Conservation (phyloP, 2,797 vertebrate genomes). For the Semotilus atromaculatus region DNA sequence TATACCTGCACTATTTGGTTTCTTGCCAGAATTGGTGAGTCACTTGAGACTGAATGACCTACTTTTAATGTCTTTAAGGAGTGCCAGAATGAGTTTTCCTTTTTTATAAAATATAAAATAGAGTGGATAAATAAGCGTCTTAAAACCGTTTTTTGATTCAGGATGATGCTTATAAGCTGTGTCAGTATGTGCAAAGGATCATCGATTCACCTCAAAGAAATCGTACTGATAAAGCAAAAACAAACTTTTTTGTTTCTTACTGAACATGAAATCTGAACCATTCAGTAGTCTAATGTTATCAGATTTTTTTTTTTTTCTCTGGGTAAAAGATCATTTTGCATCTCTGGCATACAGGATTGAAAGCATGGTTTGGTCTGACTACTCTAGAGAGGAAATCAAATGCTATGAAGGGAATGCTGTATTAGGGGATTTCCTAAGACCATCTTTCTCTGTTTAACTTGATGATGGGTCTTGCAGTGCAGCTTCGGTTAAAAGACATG, state of each 20-base stretch:
- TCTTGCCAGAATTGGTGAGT: conserved; percentile 79
- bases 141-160: conserved; percentile 67
- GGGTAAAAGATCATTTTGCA: neutral
- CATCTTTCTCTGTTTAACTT: conserved; percentile 25
- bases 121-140: conserved; percentile 74
- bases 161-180: neutral
- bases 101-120: conserved; percentile 71
- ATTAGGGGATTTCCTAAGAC: conserved; percentile 44
- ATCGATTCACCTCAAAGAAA: neutral
- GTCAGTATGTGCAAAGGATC: neutral
- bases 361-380: conserved; percentile 27
- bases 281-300: neutral
- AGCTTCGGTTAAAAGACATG: neutral
- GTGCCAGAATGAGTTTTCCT: conserved; percentile 72
- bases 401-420: neutral
- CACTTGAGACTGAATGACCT: conserved; percentile 82
- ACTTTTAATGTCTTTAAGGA: conserved; percentile 78
- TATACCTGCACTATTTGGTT: conserved; percentile 78
- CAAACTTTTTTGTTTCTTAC: neutral
- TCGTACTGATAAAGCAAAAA: neutral
- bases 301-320: fast-evolving
- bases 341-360: conserved; percentile 1
- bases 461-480: conserved; percentile 17
- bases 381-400: conserved; percentile 19
- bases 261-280: neutral